Conservation (phyloP, 2,888 invertebrate genomes). For the Platycheirus albimanus region DNA sequence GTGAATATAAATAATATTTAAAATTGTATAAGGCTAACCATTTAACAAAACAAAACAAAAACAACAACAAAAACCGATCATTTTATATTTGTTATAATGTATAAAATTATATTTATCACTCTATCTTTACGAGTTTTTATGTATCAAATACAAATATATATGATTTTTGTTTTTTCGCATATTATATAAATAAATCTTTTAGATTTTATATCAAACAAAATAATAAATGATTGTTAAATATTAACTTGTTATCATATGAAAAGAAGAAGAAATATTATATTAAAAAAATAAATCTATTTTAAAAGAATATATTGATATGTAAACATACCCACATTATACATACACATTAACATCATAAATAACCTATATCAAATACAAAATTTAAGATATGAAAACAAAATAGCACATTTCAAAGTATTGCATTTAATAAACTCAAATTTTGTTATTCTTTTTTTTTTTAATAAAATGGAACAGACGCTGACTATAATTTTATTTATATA, state of each 20-base stretch:
- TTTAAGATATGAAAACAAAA: conserved; percentile 6
- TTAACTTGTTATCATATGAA: not conserved
- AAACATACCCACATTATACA: not conserved
- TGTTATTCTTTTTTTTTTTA: too few relatives aligned
- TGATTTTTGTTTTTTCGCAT: not conserved
- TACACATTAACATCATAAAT: too few relatives aligned
- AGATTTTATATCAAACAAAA: conserved; percentile 20
- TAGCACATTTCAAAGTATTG: conserved; percentile 64
- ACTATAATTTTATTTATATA: conserved; percentile 59
- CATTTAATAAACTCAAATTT: conserved; percentile 59
- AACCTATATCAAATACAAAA: too few relatives aligned
- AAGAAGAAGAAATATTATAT: too few relatives aligned
- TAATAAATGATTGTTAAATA: not conserved
- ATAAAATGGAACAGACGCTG: conserved; percentile 54
- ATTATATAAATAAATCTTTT: conserved; percentile 1
- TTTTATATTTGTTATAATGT: too few relatives aligned
- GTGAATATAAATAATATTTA: too few relatives aligned
- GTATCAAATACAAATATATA: not conserved
- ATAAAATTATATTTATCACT: too few relatives aligned
- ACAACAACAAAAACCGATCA: too few relatives aligned
- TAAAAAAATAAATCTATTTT: too few relatives aligned
- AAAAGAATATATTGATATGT: not conserved
- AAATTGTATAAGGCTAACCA: too few relatives aligned
- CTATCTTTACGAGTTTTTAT: not conserved
- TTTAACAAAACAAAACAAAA: too few relatives aligned